Evolutionary conservation across 2,888 invertebrate genomes (phyloP), one percentile per base, ranked within the genome.

Genomic region (Copidosoma aretas): DNA sequence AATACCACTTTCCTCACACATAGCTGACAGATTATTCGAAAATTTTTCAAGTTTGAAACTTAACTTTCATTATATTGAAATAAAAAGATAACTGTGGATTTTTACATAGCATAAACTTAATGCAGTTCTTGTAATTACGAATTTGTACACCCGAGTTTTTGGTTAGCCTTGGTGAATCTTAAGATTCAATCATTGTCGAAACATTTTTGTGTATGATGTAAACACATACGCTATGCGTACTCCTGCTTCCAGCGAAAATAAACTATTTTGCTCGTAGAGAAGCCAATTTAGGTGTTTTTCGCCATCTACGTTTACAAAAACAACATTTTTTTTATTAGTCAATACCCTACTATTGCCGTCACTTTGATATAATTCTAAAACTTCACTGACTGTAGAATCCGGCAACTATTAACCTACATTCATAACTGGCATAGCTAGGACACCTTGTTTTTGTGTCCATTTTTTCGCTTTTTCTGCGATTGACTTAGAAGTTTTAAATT

Each of bases 21-120:
- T 15, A 5, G 49, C 32, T n/a, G 21, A 21, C 14, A n/a, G 52
- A 62, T n/a, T 41, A 22, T 60, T 25, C n/a, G 19, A 19, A 41
- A 57, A 49, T 17, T 59, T 41, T 8, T 68, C 43, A 8, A 24
- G 46, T 14, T 59, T 57, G 39, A 70, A 71, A 51, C 73, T 71
- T n/a, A 54, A 21, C 10, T 39, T 14, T 41, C 71, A 73, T 46
- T 64, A n/a, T 10, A 32, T 67, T 39, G 1, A 66, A 43, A 63
- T 69, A 62, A 60, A 71, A 72, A 21, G 67, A 32, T 3, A 32
- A 32, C 8, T 32, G 32, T 12, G 57, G 24, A 24, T 60, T 53
- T 32, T 56, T 53, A 43, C 71, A 71, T 51, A 71, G 61, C 14
- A 71, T 24, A 21, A 51, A 32, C 3, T 32, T 32, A 3, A 32